These are phyloP conservation scores for Gallinago nigripennis DNA, from an alignment of 2,797 vertebrate species.

Conservation along the genomic window DNA sequence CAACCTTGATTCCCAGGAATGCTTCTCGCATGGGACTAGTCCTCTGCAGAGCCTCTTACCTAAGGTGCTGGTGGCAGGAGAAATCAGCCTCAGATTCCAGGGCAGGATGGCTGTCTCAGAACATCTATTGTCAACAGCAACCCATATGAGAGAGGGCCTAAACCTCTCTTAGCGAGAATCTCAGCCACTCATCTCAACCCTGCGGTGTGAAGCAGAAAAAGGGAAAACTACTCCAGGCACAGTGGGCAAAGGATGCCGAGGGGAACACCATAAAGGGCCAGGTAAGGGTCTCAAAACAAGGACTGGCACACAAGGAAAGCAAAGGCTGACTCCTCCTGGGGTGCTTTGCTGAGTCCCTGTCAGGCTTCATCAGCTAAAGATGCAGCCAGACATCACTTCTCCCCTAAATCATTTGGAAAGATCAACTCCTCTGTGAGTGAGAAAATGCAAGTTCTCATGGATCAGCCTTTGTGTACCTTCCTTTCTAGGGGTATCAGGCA, in stretches of 20 bases:
- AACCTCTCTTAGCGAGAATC: background rate
- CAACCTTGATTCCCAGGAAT: background rate
- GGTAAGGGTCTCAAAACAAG: background rate
- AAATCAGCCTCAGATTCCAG: background rate
- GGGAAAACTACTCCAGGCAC: background rate
- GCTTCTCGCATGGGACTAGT: background rate
- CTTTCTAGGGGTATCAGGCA: background rate
- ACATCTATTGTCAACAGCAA: background rate
- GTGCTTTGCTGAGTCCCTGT: background rate
- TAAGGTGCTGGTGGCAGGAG: background rate
- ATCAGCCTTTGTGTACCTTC: background rate
- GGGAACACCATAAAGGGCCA: background rate
- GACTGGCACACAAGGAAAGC: background rate
- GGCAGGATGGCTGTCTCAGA: background rate
- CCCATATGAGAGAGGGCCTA: rapidly evolving
- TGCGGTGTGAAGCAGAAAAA: background rate
- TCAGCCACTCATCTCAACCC: background rate
- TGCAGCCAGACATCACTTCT: background rate
- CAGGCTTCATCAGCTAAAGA: background rate
- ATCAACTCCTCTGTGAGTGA: background rate
- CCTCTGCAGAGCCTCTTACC: background rate
- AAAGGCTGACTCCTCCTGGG: background rate
- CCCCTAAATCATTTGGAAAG: background rate
- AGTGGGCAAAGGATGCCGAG: background rate
- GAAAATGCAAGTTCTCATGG: background rate